Percentiles rank a stretch among this genome's conserved stretches.
These are phyloP conservation scores for Bedellia somnulentella DNA, from an alignment of 2,888 invertebrate genomes.

Conservation along the genomic window DNA sequence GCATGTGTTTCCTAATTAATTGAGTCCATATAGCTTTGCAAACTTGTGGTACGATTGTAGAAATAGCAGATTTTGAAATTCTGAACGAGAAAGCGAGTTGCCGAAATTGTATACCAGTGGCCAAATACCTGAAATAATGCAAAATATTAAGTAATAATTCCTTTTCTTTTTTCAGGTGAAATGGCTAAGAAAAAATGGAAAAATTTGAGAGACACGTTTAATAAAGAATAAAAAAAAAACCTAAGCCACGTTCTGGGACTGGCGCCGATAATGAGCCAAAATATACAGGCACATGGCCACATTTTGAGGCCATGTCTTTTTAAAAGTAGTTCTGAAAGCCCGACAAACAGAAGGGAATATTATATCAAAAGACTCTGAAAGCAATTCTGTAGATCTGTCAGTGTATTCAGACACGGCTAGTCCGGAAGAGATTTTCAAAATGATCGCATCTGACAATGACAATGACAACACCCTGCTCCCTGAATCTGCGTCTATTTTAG, in stretches of 20 bases:
- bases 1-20: no score
- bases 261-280: constrained; percentile 12
- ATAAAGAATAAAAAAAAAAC: constrained; percentile 13
- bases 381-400: constrained; percentile 9
- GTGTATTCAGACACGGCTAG: constrained; percentile 8
- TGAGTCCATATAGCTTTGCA: no score
- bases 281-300: constrained; percentile 13
- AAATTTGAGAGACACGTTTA: no score
- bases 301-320: constrained; percentile 13
- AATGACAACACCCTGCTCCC: constrained; percentile 7
- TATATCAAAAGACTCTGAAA: constrained; percentile 7
- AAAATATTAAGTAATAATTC: no score
- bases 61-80: constrained; percentile 14
- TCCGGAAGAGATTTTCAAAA: constrained; percentile 6
- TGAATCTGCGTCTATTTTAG: no score
- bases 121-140: constrained; percentile 13
- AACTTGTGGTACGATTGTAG: no score
- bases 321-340: constrained; percentile 12
- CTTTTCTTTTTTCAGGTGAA: constrained; percentile 11
- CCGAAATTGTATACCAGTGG: constrained; percentile 12
- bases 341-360: constrained; percentile 13
- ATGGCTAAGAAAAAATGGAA: no score
- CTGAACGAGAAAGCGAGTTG: constrained; percentile 12
- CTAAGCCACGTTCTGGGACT: constrained; percentile 12
- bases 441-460: constrained; percentile 8